Evolutionary conservation across 2,888 invertebrate species (phyloP), one percentile per base, ranked within the genome.

Genomic region (Heliconius ismenius): DNA sequence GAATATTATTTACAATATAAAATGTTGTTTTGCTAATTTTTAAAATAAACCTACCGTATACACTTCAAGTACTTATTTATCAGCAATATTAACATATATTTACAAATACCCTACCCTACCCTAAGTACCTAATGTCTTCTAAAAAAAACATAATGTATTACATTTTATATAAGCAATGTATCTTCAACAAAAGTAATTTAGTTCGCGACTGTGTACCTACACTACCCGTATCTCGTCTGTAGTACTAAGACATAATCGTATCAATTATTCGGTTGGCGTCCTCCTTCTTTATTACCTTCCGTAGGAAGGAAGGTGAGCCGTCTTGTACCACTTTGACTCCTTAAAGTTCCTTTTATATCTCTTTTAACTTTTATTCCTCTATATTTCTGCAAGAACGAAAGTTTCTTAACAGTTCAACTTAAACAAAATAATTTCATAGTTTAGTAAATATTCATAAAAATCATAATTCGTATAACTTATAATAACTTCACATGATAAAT

Each of bases 231-330:
- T 39, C 81, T 84, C 80, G 77, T 83, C 82, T 81, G 84, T 84
- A 88, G 87, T 88, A 85, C 89, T 89, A 89, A 89, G 65, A 90
- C 89, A 91, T 91, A 92, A 92, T 90, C 89, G 91, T 91, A 92
- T 92, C 91, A 92, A 92, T 92, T 92, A 93, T 92, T 92, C 92
- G 91, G 88, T 87, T 89, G 89, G 90, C 89, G 90, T 92, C 90
- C 86, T 86, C 89, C 88, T 91, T 88, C 90, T 91, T 91, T 92
- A 92, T 92, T 92, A 91, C 91, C 87, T 88, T 88, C 87, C 73
- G 65, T 76, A 73, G 67, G 86, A 86, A 84, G 85, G 85, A 86
- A 84, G 85, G 84, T 84, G 85, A 83, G 83, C 85, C 87, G 84
- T 60, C 75, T 75, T 72, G 75, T 78, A 74, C 69, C 49, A 62